phyloP scores from a whole-genome alignment of 2,113 vertebrate species.

The Nothoprocta pentlandii region DNA sequence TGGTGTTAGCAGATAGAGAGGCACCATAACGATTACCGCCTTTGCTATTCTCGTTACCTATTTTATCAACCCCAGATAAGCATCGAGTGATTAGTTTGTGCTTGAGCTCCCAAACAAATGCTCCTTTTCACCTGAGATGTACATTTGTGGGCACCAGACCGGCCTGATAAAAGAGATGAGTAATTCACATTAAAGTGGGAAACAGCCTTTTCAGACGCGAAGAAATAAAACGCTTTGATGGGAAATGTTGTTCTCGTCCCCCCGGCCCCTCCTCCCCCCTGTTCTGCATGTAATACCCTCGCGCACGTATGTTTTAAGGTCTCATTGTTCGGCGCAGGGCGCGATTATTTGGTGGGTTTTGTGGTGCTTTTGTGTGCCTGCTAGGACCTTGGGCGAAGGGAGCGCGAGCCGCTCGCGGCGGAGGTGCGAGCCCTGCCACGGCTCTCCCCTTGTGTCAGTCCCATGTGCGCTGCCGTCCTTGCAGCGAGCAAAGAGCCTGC shows the following conservation, averaged over 20 bases:
- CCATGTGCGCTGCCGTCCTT: not conserved
- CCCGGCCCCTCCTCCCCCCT: constrained; percentile 36
- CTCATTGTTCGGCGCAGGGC: constrained; percentile 52
- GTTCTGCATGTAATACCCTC: constrained; percentile 33
- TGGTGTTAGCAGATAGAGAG: not conserved
- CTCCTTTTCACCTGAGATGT: constrained; percentile 22
- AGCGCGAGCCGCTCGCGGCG: not conserved
- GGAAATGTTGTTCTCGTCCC: constrained; percentile 36
- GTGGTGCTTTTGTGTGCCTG: not conserved
- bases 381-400: constrained; percentile 37
- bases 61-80: not conserved
- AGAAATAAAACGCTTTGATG: constrained; percentile 46
- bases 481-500: constrained; percentile 45
- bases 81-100: not conserved
- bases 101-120: not conserved
- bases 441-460: constrained; percentile 11
- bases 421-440: not conserved
- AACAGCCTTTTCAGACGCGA: not conserved
- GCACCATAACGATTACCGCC: not conserved
- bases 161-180: not conserved
- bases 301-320: constrained; percentile 44
- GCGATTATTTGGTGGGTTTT: constrained; percentile 23
- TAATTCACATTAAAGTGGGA: constrained; percentile 45
- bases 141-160: not conserved
- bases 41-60: not conserved